Conservation (phyloP, 2,888 invertebrate genomes). For the Chalcosyrphus nemorum region DNA sequence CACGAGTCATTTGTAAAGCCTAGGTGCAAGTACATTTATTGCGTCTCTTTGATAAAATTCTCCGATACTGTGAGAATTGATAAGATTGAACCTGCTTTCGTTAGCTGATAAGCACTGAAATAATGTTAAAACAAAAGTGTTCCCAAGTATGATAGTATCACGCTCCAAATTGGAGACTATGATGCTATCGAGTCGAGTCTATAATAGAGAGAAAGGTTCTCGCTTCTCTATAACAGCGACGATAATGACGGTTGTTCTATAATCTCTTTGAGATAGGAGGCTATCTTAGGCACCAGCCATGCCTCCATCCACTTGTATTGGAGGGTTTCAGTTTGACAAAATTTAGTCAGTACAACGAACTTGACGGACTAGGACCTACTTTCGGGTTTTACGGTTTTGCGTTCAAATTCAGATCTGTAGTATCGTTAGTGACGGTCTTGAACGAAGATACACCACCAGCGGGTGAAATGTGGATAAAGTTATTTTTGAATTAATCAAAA, state of each 20-base stretch:
- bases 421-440: not conserved
- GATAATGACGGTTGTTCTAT: not conserved
- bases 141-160: not conserved
- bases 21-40: constrained; percentile 19
- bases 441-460: not conserved
- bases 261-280: constrained; percentile 55
- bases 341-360: constrained; percentile 52
- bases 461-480: constrained; percentile 34
- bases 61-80: constrained; percentile 44
- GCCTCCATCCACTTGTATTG: constrained; percentile 44
- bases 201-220: constrained; percentile 5
- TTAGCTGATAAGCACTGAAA: constrained; percentile 31
- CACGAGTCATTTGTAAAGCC: not conserved
- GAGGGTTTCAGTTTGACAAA: not conserved
- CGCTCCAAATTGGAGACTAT: constrained; percentile 8
- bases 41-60: constrained; percentile 24
- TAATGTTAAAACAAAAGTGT: constrained; percentile 7
- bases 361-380: constrained; percentile 33
- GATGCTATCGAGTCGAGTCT: constrained; percentile 9
- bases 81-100: constrained; percentile 51
- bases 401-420: not conserved
- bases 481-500: not conserved
- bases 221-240: not conserved
- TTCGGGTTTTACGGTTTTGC: not conserved
- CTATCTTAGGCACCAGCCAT: constrained; percentile 1